phyloP scores from a whole-genome alignment of 1,140 invertebrate genomes.

The Batillaria attramentaria region DNA sequence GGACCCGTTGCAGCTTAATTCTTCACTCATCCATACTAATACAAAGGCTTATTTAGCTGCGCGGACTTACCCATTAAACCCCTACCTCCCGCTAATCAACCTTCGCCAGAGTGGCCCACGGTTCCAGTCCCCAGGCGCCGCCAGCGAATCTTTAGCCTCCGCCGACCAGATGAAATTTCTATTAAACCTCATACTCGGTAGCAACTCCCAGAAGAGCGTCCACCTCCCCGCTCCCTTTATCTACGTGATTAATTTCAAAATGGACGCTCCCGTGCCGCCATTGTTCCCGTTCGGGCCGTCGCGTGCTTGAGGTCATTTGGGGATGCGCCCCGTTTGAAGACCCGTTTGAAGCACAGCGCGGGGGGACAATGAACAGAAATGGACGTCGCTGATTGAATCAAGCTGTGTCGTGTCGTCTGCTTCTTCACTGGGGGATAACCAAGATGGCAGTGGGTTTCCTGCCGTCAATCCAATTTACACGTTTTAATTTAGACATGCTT shows the following conservation, averaged over 20 bases:
- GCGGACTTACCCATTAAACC: background rate
- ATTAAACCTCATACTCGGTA: conserved; percentile 1
- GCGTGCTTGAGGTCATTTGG: conserved; percentile 25
- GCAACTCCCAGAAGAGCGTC: background rate
- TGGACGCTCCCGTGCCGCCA: conserved; percentile 13
- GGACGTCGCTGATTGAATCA: background rate
- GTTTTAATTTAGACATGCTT: too few species aligned
- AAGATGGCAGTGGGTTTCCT: too few species aligned
- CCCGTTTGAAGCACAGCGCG: background rate
- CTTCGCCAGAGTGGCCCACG: background rate
- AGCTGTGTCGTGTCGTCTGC: too few species aligned
- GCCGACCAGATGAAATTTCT: background rate
- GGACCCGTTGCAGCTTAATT: too few species aligned
- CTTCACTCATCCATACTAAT: too few species aligned
- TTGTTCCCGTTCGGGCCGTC: conserved; percentile 14
- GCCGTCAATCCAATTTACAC: too few species aligned
- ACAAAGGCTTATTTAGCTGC: background rate
- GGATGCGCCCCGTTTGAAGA: conserved; percentile 26
- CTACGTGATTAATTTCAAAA: conserved; percentile 34
- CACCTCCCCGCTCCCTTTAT: conserved; percentile 11
- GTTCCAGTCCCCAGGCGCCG: background rate
- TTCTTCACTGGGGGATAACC: too few species aligned
- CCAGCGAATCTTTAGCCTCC: background rate
- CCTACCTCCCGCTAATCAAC: background rate
- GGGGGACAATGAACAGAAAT: background rate